A percentile compares a stretch with the other conserved stretches of the same genome.
phyloP scores from a whole-genome alignment of 2,797 vertebrate genomes.

The Centropyge bicolor region DNA sequence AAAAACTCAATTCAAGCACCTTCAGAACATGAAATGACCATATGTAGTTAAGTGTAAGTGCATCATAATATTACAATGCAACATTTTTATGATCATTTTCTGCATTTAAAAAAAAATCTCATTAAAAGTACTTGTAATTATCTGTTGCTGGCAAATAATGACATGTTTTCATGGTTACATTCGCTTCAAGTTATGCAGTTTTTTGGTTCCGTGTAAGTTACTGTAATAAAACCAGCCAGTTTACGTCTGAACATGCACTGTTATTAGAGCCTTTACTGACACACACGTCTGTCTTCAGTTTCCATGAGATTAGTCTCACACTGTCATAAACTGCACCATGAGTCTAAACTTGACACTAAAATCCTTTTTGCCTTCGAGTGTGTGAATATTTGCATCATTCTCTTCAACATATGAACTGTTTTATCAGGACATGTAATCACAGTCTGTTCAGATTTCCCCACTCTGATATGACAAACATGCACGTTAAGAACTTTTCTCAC shows the following conservation, averaged over 20 bases:
- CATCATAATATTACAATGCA: neutral
- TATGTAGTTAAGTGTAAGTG: neutral
- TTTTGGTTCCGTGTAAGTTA: neutral
- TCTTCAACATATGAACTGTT: neutral
- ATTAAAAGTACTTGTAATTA: neutral
- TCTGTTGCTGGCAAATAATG: neutral
- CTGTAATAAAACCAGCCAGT: neutral
- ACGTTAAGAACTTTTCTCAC: conserved; percentile 73
- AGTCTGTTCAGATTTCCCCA: neutral
- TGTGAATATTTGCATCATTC: neutral
- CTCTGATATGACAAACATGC: neutral
- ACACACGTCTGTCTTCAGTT: neutral
- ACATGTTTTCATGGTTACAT: neutral
- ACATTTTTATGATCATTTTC: neutral
- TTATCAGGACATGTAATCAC: neutral
- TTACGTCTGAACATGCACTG: neutral
- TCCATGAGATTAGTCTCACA: neutral
- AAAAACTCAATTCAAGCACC: neutral
- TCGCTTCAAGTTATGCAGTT: neutral
- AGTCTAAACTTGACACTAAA: neutral
- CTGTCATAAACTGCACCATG: neutral
- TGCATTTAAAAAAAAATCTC: neutral
- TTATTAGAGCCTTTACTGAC: neutral
- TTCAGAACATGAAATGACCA: neutral
- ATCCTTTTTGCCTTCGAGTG: neutral